Base-by-base conservation (phyloP, 2,888 invertebrate species). In the Papilio gigon region DNA sequence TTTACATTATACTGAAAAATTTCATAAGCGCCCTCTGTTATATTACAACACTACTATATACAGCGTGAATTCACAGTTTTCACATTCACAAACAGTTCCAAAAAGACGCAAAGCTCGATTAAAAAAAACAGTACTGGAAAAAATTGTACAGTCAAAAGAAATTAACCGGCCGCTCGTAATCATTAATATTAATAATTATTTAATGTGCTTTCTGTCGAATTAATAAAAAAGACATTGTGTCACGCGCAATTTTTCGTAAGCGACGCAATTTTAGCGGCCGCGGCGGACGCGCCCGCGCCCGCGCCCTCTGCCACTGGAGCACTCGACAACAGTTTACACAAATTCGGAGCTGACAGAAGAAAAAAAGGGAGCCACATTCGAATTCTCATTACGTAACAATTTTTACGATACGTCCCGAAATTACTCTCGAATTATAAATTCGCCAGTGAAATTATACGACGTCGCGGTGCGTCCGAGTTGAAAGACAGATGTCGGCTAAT, bases 341-440 rank as follows among this genome's bases (percentile, higher is more conserved):
- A 58, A 44, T 44, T 65, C 58, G 44, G 30, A 25, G 27, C 44
- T 30, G 33, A 30, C 25, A 42, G 42, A 40, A 37, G 40, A 44
- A 17, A 61, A 61, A 61, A 42, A 61, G 42, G 44, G 50, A 22
- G 22, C 37, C 27, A 37, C 67, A 53, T 67, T 61, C 67, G 67
- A 59, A 68, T 47, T 42, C 63, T 50, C 68, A 50, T 64, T 64
- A 50, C 68, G 64, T 60, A 64, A 64, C 64, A 59, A 68, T 68
- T 64, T 68, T 68, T 64, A 68, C 68, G 68, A 68, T 68, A 64
- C 68, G 64, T 64, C 58, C 59, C 64, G 40, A 68, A 68, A 68
- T 68, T 68, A 68, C 68, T 59, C 58, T 64, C 68, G 68, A 68
- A 68, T 68, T 68, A 68, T 59, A 68, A 68, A 64, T 50, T 64